Evolutionary conservation across 53 echinoderm and acorn worm species (phyloP).

Genomic region (Paelopatides confundens): DNA sequence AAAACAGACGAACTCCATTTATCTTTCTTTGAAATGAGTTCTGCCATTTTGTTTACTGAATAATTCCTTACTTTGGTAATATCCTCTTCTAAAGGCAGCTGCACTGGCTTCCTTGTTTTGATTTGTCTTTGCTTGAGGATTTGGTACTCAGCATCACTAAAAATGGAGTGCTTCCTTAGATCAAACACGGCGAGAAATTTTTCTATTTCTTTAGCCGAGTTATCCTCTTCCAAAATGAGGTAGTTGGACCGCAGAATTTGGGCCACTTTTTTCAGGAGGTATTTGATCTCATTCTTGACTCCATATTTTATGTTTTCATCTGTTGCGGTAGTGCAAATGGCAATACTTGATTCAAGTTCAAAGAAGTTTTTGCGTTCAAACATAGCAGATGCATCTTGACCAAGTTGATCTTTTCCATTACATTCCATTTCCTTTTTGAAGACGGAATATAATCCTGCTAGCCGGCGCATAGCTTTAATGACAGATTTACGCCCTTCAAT

Average conservation of each 20-base stretch:
- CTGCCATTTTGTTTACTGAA: background rate
- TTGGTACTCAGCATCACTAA: background rate
- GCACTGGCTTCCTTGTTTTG: background rate
- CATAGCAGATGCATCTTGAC: background rate
- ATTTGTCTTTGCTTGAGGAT: background rate
- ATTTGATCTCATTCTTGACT: background rate
- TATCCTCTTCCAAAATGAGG: background rate
- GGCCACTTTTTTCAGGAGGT: background rate
- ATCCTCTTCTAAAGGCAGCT: background rate
- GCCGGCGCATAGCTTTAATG: conserved; percentile 66
- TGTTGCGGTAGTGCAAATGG: background rate
- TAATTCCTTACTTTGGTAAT: background rate
- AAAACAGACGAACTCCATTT: background rate
- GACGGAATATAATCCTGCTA: conserved; percentile 3
- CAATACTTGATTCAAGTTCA: background rate
- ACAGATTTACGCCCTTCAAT: conserved; percentile 64
- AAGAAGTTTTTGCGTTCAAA: background rate
- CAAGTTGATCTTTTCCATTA: background rate
- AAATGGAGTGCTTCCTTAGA: background rate
- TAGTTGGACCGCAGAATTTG: background rate
- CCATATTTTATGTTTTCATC: background rate
- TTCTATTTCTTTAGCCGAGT: background rate
- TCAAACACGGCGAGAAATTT: background rate
- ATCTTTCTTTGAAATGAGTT: background rate
- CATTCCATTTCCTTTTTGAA: too few relatives aligned